Percentiles rank a stretch among this genome's conserved stretches.
Conservation (phyloP, 2,888 invertebrate species). For the Agrotis puta region DNA sequence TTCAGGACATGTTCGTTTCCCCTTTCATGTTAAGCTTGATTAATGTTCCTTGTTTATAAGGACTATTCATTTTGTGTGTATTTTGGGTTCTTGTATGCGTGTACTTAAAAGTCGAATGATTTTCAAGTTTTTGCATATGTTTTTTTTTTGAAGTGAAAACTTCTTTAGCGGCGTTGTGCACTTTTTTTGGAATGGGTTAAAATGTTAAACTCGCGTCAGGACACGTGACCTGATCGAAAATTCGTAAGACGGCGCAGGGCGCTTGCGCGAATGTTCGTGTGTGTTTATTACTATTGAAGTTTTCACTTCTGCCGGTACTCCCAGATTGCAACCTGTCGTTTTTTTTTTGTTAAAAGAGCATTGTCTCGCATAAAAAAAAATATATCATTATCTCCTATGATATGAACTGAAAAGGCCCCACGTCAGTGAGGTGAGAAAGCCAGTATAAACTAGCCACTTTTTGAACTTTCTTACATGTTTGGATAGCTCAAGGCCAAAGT, state of each 20-base stretch:
- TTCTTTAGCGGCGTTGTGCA: no score
- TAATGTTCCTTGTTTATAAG: slow-evolving; percentile 30
- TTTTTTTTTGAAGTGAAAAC: no score
- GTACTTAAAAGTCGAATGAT: slow-evolving; percentile 17
- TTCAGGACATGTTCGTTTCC: slow-evolving; percentile 34
- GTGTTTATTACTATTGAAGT: no score
- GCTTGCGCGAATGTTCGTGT: no score
- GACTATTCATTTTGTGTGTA: not conserved
- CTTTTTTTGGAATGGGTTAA: no score
- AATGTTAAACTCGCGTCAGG: no score
- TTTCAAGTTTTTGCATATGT: not conserved
- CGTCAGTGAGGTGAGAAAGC: not conserved
- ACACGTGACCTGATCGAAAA: no score
- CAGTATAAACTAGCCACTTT: not conserved
- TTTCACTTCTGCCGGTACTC: no score
- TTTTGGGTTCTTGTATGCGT: not conserved
- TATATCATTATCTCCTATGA: not conserved
- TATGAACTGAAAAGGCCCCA: not conserved
- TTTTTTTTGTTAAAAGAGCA: not conserved
- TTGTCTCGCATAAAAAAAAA: not conserved
- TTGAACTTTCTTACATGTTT: not conserved
- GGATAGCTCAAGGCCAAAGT: not conserved
- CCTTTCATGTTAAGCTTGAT: slow-evolving; percentile 33
- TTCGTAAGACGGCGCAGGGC: no score
- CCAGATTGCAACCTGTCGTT: no score